A percentile compares a stretch with the other conserved stretches of the same genome.
Conservation (phyloP, 2,888 invertebrate species). For the Teleogryllus oceanicus region DNA sequence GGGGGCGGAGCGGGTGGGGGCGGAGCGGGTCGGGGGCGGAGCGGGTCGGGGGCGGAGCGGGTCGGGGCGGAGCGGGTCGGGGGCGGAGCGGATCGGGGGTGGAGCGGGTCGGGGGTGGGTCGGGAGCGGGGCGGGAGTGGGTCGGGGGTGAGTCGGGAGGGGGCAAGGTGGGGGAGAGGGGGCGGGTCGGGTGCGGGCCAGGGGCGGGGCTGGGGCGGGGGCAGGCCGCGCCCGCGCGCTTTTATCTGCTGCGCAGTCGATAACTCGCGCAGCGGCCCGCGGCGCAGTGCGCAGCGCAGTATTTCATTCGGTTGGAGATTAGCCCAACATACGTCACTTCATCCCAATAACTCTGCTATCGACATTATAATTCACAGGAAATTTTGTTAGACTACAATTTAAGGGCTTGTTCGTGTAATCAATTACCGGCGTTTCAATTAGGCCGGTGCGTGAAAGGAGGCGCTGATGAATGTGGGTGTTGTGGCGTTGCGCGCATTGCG, state of each 20-base stretch:
- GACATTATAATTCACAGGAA: constrained; percentile 18
- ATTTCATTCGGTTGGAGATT: neutral
- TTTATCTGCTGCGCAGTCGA: neutral
- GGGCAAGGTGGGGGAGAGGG: neutral
- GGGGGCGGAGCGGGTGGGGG: too few species aligned
- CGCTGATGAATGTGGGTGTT: neutral
- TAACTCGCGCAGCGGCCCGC: neutral
- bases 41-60: neutral
- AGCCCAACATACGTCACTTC: constrained; percentile 18
- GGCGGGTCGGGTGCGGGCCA: neutral
- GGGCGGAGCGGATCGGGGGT: too few species aligned
- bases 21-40: neutral
- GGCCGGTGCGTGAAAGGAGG: neutral
- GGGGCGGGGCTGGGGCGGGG: neutral
- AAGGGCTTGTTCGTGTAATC: neutral
- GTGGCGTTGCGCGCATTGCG: neutral
- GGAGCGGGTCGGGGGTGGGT: neutral
- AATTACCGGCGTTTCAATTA: neutral
- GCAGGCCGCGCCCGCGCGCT: neutral
- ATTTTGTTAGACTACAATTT: constrained; percentile 18
- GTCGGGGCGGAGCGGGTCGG: too few species aligned
- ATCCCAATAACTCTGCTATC: constrained; percentile 9
- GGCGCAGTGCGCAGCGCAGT: neutral
- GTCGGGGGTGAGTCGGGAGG: neutral
- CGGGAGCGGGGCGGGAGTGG: neutral